phyloP scores from a whole-genome alignment of 2,888 invertebrate species.

The Camptogramma bilineatum region DNA sequence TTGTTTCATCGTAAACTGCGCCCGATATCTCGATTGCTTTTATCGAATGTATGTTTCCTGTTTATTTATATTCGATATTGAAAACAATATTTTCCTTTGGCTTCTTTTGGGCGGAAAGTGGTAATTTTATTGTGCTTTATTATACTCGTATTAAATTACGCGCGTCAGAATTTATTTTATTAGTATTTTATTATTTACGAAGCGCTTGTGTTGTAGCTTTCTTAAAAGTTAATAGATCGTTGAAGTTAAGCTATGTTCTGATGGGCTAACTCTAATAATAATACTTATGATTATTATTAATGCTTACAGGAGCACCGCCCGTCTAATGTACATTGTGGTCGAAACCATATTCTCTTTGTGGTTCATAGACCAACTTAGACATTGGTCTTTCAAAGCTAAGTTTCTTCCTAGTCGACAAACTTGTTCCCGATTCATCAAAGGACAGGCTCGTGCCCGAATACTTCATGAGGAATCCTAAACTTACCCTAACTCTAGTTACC shows the following conservation, averaged over 20 bases:
- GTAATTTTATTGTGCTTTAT: not conserved
- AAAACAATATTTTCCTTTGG: conserved; percentile 20
- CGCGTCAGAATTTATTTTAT: not conserved
- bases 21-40: conserved; percentile 73
- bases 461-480: conserved; percentile 49
- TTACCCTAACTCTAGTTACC: conserved; percentile 42
- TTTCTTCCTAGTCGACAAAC: conserved; percentile 41
- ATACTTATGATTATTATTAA: too few relatives aligned
- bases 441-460: conserved; percentile 51
- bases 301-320: too few relatives aligned
- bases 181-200: too few relatives aligned
- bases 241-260: too few relatives aligned
- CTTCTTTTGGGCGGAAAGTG: not conserved
- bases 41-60: conserved; percentile 61
- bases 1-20: conserved; percentile 67
- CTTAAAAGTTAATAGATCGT: too few relatives aligned
- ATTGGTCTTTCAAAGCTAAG: not conserved
- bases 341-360: too few relatives aligned
- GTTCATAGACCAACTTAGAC: too few relatives aligned
- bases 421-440: conserved; percentile 66
- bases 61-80: conserved; percentile 40
- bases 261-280: too few relatives aligned
- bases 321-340: too few relatives aligned
- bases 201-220: too few relatives aligned
- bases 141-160: not conserved